phyloP scores from a whole-genome alignment of 2,888 invertebrate species.

The Synanthedon vespiformis region DNA sequence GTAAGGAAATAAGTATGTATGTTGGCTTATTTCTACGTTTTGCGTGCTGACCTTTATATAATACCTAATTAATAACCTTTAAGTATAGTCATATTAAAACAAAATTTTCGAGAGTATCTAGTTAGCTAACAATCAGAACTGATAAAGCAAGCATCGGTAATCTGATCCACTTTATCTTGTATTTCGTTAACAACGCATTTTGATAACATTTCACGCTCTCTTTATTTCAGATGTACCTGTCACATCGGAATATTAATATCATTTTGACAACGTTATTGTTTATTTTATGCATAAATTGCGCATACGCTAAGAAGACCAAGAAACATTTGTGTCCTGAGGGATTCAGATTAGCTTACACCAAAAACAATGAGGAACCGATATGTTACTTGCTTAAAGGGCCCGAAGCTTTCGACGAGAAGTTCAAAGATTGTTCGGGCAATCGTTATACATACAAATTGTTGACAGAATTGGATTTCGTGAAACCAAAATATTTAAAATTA shows the following conservation, averaged over 20 bases:
- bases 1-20: no score
- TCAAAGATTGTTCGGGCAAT: constrained; percentile 48
- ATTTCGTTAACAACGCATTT: neutral
- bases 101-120: no score
- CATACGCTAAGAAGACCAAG: neutral
- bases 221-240: neutral
- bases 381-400: constrained; percentile 51
- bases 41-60: no score
- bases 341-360: constrained; percentile 29
- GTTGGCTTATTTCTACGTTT: no score
- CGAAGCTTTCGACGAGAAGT: constrained; percentile 43
- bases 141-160: no score
- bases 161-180: no score
- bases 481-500: constrained; percentile 23
- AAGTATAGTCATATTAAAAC: no score
- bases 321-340: constrained; percentile 42
- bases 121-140: no score
- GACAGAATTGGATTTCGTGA: constrained; percentile 28
- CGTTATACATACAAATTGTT: constrained; percentile 36
- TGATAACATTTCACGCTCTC: no score
- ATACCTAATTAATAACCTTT: no score
- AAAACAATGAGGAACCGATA: constrained; percentile 18
- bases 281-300: no score
- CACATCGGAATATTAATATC: neutral
- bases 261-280: neutral